Base-by-base conservation (phyloP, 1,140 invertebrate species). In the Rhopalosiphum maidis region DNA sequence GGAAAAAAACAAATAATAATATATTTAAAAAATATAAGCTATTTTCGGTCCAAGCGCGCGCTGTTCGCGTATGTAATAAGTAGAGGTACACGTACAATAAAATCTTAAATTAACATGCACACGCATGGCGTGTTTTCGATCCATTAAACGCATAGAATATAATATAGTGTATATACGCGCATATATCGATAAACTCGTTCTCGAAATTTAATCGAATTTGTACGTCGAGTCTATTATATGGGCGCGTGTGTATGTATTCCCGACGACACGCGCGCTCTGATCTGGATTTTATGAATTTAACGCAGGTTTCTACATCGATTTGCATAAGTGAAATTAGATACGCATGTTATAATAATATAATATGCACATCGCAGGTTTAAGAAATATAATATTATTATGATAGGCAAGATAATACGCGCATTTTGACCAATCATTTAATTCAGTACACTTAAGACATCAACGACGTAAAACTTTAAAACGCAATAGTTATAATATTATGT, bases 51-150 rank as follows among this genome's bases (percentile, higher is more conserved):
- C 9, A 9, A 85, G 4, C 23, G 25, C 30, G 23, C 30, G 15
- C 11, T 2, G 37, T 86, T 25, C 41, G 37, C 23, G 23, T 86
- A 86, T 5, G 37, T 21, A 18, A 77, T 77, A 77, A 77, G 11
- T 77, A 77, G 15, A 77, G 1, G 15, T 77, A 77, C n/a, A n/a
- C 15, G n/a, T 77, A 77, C 18, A 85, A 86, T 25, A 86, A 86
- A 25, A 11, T 86, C 85, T 86, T 86, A 46, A 86, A 86, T 86
- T 86, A 86, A 86, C 86, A 30, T 41, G 41, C 83, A 88, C 46
- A 88, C 43, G 85, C 86, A 88, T 88, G 46, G 86, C 86, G 46
- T 88, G 86, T 88, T 51, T 88, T 88, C 30, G 30, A 88, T 88
- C 86, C 86, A 51, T 88, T 51, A 87, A 46, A 48, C 60, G 15